Base-by-base conservation (phyloP, 2,888 invertebrate species). In the Tholera decimalis region DNA sequence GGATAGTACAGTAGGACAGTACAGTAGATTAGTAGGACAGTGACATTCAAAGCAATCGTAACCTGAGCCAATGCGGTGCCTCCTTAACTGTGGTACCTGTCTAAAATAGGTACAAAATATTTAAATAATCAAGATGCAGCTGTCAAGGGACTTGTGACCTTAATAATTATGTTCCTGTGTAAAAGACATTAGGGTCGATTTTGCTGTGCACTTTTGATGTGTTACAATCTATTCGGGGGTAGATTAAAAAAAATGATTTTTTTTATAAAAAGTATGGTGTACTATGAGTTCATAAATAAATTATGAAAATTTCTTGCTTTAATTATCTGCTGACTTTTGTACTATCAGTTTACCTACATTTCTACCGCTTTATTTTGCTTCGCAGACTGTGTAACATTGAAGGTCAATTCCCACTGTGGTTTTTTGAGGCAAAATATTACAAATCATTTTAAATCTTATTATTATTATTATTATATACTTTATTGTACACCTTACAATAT, bases 1-100 rank as follows among this genome's bases (percentile, higher is more conserved):
- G 30, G 28, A 54, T 46, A 73, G 44, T 65, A 18, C 15, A 35
- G 3, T 3, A 35, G 35, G 28, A 73, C 51, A 73, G 49, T 65
- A n/a, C n/a, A n/a, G n/a, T n/a, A n/a, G n/a, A n/a, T n/a, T n/a
- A 35, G 3, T 3, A 35, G 35, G 28, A 73, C 51, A 73, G 49
- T 65, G 39, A 72, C 73, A 77, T 41, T 55, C 13, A 63, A 73
- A 77, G 73, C 73, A n/a, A 26, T 70, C 22, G 35, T 77, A 74
- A 73, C 73, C 73, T 77, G 78, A 41, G 55, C 51, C 44, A 9
- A 51, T 55, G 73, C 39, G 41, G 59, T 54, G 64, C 39, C 39
- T 56, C 51, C 58, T 7, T 43, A 72, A 22, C 8, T 9, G 57
- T 15, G 20, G 43, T 51, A 64, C 59, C 78, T 59, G 78, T 59